Evolutionary conservation across 2,888 invertebrate genomes (phyloP).

Genomic region (Sphecodes monilicornis): DNA sequence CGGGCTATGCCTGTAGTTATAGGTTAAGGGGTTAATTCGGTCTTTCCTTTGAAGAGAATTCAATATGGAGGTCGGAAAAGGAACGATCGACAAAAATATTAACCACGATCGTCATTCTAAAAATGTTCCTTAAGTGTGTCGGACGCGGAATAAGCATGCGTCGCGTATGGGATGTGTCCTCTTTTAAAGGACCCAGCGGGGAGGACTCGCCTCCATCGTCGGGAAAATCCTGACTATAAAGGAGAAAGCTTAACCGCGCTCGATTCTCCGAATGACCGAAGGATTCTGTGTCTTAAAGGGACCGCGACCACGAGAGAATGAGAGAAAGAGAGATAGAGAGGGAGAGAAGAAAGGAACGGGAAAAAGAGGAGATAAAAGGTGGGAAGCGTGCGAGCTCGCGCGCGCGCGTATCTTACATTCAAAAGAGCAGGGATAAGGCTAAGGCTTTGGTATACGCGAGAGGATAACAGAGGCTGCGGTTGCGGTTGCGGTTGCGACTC

Average conservation of each 20-base stretch:
- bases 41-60: no score
- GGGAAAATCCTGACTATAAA: slow-evolving; percentile 79
- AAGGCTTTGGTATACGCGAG: slow-evolving; percentile 70
- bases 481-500: slow-evolving; percentile 11
- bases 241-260: slow-evolving; percentile 78
- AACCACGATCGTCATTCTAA: not conserved
- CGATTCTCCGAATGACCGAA: slow-evolving; percentile 79
- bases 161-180: not conserved
- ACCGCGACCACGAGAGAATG: not conserved
- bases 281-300: slow-evolving; percentile 59
- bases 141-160: not conserved
- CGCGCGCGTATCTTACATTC: slow-evolving; percentile 79
- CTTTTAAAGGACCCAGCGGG: not conserved
- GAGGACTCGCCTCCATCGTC: slow-evolving; percentile 3
- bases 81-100: not conserved
- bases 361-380: slow-evolving; percentile 5
- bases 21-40: no score
- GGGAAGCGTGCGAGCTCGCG: slow-evolving; percentile 14
- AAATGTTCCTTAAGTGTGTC: not conserved
- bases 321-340: not conserved
- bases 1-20: no score
- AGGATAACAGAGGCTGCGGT: slow-evolving; percentile 34
- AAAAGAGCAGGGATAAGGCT: slow-evolving; percentile 80
- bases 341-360: not conserved
- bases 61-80: not conserved